These are phyloP conservation scores for Microplitis deprimator DNA, from an alignment of 2,888 invertebrate species.

Conservation along the genomic window DNA sequence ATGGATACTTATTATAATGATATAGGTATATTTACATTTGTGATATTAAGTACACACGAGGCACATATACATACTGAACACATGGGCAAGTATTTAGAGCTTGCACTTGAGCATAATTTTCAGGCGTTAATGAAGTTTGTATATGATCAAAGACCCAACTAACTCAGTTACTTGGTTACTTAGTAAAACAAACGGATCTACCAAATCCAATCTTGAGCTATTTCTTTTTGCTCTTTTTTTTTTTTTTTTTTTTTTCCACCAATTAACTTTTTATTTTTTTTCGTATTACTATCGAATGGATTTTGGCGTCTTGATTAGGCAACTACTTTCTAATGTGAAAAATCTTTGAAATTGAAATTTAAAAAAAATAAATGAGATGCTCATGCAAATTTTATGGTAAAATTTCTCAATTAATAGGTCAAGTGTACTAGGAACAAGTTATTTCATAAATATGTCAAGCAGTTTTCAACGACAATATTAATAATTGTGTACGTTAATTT, in stretches of 20 bases:
- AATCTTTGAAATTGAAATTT: no score
- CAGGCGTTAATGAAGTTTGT: background rate
- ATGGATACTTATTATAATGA: background rate
- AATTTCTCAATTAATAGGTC: background rate
- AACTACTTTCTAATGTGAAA: background rate
- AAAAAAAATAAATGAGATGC: background rate
- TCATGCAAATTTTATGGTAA: background rate
- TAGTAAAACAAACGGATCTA: background rate
- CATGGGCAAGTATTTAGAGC: background rate
- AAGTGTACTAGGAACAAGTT: background rate
- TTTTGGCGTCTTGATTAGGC: background rate
- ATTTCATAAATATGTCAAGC: no score
- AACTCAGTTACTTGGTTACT: background rate
- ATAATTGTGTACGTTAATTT: background rate
- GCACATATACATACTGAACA: background rate
- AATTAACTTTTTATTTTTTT: no score
- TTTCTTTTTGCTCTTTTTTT: no score
- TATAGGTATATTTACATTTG: background rate
- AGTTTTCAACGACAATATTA: background rate
- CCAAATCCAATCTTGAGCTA: background rate
- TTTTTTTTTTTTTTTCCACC: no score
- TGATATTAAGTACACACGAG: background rate
- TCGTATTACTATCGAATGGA: no score
- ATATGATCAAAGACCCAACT: background rate
- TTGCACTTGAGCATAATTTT: background rate